Conservation (phyloP, 2,888 invertebrate species). For the Trachelus stipa region DNA sequence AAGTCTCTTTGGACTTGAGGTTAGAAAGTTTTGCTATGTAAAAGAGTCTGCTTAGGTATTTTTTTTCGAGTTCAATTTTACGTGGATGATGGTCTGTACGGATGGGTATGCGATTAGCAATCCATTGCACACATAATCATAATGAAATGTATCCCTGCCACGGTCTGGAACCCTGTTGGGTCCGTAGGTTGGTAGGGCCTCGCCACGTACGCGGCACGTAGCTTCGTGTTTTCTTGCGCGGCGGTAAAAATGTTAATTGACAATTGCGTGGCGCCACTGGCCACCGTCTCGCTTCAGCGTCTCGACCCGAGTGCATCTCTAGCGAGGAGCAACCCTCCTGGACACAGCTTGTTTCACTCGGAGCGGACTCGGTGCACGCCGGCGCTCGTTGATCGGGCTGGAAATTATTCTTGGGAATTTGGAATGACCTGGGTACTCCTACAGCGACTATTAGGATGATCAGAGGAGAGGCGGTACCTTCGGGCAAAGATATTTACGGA, state of each 20-base stretch:
- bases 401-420: not conserved
- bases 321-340: not conserved
- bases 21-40: not conserved
- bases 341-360: not conserved
- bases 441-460: not conserved
- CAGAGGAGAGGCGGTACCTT: not conserved
- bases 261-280: slow-evolving; percentile 63
- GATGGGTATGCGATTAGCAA: slow-evolving; percentile 42
- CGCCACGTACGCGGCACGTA: slow-evolving; percentile 38
- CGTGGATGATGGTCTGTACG: not conserved
- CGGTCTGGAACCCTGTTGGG: slow-evolving; percentile 38
- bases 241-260: slow-evolving; percentile 65
- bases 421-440: not conserved
- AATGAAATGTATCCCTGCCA: slow-evolving; percentile 55
- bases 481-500: not conserved
- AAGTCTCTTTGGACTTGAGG: not conserved
- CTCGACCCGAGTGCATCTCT: slow-evolving; percentile 24
- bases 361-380: not conserved
- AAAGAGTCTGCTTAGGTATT: not conserved
- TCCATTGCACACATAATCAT: slow-evolving; percentile 52
- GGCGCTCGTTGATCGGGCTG: not conserved
- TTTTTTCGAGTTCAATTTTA: not conserved
- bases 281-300: slow-evolving; percentile 40
- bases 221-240: slow-evolving; percentile 58
- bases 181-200: slow-evolving; percentile 20